Conservation (phyloP, 1,140 invertebrate genomes). For the Batillaria attramentaria region DNA sequence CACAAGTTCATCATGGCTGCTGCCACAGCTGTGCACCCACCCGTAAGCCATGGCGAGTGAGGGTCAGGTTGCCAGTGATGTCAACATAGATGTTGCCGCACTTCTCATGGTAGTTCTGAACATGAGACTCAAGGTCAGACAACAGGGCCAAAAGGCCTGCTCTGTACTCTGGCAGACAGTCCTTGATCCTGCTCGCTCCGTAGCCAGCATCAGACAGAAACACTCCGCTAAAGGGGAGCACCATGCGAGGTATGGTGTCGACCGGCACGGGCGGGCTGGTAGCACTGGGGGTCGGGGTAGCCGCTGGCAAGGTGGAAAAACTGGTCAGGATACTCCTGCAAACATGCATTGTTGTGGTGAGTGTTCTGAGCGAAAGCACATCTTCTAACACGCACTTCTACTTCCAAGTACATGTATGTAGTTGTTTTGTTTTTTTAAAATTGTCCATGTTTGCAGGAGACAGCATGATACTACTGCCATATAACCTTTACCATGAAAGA, state of each 20-base stretch:
- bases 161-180: constrained; percentile 36
- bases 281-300: constrained; percentile 18
- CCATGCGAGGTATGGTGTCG: constrained; percentile 30
- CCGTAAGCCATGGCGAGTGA: constrained; percentile 11
- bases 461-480: no score
- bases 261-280: constrained; percentile 11
- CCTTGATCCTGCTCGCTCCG: neutral
- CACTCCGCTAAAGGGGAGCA: constrained; percentile 32
- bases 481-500: no score
- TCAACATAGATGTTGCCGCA: constrained; percentile 17
- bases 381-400: no score
- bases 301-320: neutral
- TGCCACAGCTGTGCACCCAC: no score
- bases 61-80: constrained; percentile 5
- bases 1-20: no score
- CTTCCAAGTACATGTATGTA: no score
- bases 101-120: constrained; percentile 23
- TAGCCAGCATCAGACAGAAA: no score
- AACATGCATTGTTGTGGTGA: no score
- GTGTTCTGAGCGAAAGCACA: no score
- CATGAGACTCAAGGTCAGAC: constrained; percentile 18
- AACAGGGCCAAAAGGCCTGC: constrained; percentile 21
- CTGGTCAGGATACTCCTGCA: constrained; percentile 1
- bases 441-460: no score
- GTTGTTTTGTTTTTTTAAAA: no score